A percentile compares a stretch with the other conserved stretches of the same genome.
These are phyloP conservation scores for Haliclystus octoradiatus DNA, from an alignment of 30 jellyfish, hydroid and myxozoan species.

Conservation along the genomic window DNA sequence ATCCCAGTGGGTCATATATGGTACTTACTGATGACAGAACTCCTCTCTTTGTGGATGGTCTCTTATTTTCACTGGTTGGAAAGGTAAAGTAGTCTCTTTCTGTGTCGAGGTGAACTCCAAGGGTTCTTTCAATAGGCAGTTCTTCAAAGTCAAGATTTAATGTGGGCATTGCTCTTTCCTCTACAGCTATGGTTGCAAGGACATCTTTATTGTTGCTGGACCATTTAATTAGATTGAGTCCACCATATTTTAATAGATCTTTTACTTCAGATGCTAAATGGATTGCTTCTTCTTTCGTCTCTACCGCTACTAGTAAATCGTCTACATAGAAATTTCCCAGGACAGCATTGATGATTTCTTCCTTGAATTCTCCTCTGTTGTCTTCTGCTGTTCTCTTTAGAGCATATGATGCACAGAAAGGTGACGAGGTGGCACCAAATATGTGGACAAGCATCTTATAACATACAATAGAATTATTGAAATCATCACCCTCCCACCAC, in stretches of 20 bases:
- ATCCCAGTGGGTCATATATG: conserved; percentile 50
- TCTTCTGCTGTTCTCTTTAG: conserved; percentile 33
- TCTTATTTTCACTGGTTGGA: too few species aligned
- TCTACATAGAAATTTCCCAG: conserved; percentile 38
- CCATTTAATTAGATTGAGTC: conserved; percentile 24
- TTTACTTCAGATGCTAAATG: conserved; percentile 6
- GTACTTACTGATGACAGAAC: conserved; percentile 9
- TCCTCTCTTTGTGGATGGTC: conserved; percentile 49
- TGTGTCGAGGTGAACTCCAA: conserved; percentile 4
- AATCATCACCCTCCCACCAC: conserved; percentile 49
- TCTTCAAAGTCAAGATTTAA: conserved; percentile 12
- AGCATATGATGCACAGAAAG: conserved; percentile 48
- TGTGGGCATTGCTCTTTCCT: conserved; percentile 18
- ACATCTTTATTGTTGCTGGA: conserved; percentile 3
- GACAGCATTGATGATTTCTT: conserved; percentile 10
- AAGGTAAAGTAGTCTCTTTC: conserved; percentile 25
- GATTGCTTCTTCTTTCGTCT: conserved; percentile 7
- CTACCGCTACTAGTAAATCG: conserved; percentile 16
- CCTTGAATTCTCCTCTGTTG: conserved; percentile 3
- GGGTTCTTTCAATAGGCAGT: conserved; percentile 25
- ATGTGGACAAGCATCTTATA: conserved; percentile 37
- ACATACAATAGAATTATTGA: conserved; percentile 18
- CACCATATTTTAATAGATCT: conserved; percentile 28
- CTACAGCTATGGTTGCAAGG: conserved; percentile 12
- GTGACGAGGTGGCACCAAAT: conserved; percentile 60